Conservation (phyloP, 2,797 vertebrate genomes). For the Sebastes flavidus region DNA sequence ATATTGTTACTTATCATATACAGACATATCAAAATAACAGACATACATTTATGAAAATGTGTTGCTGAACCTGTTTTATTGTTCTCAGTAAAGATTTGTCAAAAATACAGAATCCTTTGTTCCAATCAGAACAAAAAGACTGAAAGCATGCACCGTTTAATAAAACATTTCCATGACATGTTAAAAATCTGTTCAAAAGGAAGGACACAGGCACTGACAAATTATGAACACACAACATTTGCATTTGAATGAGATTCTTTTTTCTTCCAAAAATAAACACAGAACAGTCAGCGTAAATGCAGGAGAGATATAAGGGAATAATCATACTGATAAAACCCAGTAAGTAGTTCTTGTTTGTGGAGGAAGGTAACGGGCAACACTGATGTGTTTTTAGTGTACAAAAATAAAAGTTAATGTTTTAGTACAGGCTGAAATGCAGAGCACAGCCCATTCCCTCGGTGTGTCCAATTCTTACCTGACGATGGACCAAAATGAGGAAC, state of each 20-base stretch:
- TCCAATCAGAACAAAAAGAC: slow-evolving; percentile 67
- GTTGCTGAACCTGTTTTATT: slow-evolving; percentile 73
- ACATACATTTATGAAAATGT: not conserved
- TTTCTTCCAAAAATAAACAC: slow-evolving; percentile 51
- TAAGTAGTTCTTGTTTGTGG: slow-evolving; percentile 60
- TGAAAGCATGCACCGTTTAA: slow-evolving; percentile 78
- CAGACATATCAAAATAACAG: not conserved
- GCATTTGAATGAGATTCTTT: slow-evolving; percentile 42
- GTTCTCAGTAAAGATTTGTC: slow-evolving; percentile 70
- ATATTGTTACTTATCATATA: not conserved
- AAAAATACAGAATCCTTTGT: slow-evolving; percentile 78
- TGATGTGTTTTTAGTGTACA: slow-evolving; percentile 59
- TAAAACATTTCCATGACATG: slow-evolving; percentile 76
- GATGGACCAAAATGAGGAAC: slow-evolving; percentile 31
- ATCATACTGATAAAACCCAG: slow-evolving; percentile 82
- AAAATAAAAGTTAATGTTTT: slow-evolving; percentile 62
- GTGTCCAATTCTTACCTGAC: slow-evolving; percentile 15
- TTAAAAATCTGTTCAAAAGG: slow-evolving; percentile 79
- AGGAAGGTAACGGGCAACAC: slow-evolving; percentile 46
- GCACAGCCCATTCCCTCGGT: slow-evolving; percentile 5
- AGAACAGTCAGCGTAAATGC: slow-evolving; percentile 45
- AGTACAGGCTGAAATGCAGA: slow-evolving; percentile 22
- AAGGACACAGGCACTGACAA: slow-evolving; percentile 71
- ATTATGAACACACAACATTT: slow-evolving; percentile 62
- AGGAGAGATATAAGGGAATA: slow-evolving; percentile 43